Base-by-base conservation (phyloP, 2,797 vertebrate species). In the Propithecus deckenii region DNA sequence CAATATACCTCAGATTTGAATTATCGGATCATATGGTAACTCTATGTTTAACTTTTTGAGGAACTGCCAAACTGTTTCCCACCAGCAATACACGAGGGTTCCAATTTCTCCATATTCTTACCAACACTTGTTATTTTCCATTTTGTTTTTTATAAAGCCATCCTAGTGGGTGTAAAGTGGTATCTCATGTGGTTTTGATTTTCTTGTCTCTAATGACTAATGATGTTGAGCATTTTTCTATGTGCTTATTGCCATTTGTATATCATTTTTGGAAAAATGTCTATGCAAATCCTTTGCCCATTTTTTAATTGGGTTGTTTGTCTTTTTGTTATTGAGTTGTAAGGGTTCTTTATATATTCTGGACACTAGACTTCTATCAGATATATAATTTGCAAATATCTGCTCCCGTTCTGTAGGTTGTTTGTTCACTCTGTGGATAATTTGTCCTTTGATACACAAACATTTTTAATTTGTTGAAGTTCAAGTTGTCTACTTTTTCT, bases 281-380 rank as follows among this genome's bases (percentile, higher is more conserved):
- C 57, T 71, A 52, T 14, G 32, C 81, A 81, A 30, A 93, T 85
- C n/a, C 25, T 63, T 57, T 75, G 11, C 30, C 48, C 17, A 11
- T 65, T 67, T 89, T 90, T 83, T 59, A 67, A 74, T 14, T 94
- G 65, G 4, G 67, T 38, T 86, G 23, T 69, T 81, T 61, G 20
- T 84, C 81, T 55, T 87, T 88, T 75, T 78, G 52, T 72, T 89
- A 15, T 89, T 89, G 61, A 85, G 23, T 55, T 50, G 7, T 32
- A 55, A 74, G 11, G 20, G 25, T 41, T 59, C 80, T 96, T 93
- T 89, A 43, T 41, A n/a, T 92, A 72, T 72, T 93, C 46, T 91
- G 41, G 32, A 86, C 78, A 57, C 35, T 41, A 69, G 18, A 55
- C 15, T 67, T 48, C 85, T 32, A 23, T 35, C 35, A 86, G 48